Conservation (phyloP, 2,888 invertebrate species). For the Ptilodon capucinus region DNA sequence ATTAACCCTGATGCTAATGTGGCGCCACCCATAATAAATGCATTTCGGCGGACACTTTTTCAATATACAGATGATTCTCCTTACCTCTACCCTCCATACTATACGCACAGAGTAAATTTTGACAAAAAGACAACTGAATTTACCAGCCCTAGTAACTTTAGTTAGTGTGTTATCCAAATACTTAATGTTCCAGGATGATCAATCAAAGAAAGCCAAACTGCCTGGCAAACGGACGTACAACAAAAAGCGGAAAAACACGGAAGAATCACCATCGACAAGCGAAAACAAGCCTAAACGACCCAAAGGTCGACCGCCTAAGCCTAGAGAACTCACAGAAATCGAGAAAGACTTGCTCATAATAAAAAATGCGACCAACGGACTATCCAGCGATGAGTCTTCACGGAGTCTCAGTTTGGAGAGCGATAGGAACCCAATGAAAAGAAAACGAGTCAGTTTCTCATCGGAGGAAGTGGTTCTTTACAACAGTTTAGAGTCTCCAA, state of each 20-base stretch:
- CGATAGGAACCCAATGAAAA: constrained; percentile 49
- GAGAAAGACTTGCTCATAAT: constrained; percentile 74
- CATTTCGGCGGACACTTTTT: no score
- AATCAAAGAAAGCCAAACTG: constrained; percentile 56
- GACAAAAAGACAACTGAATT: no score
- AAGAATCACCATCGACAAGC: constrained; percentile 53
- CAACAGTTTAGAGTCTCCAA: constrained; percentile 24
- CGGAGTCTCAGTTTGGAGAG: constrained; percentile 41
- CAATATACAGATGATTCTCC: no score
- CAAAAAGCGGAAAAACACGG: constrained; percentile 60
- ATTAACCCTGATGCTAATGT: no score
- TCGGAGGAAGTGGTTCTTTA: constrained; percentile 40
- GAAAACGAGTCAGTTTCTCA: constrained; percentile 53
- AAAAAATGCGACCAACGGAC: constrained; percentile 58
- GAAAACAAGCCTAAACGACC: constrained; percentile 52
- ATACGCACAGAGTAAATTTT: no score
- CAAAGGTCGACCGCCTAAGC: constrained; percentile 54
- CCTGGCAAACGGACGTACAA: constrained; percentile 60
- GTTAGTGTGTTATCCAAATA: no score
- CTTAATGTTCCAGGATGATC: constrained; percentile 53
- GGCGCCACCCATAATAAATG: no score
- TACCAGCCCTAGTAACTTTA: no score
- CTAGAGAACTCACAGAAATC: constrained; percentile 66
- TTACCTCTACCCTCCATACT: no score
- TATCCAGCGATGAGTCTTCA: constrained; percentile 60